Percentiles rank a stretch among this genome's conserved stretches.
Evolutionary conservation across 2,888 invertebrate species (phyloP).

Genomic region (Hedychridium roseum): DNA sequence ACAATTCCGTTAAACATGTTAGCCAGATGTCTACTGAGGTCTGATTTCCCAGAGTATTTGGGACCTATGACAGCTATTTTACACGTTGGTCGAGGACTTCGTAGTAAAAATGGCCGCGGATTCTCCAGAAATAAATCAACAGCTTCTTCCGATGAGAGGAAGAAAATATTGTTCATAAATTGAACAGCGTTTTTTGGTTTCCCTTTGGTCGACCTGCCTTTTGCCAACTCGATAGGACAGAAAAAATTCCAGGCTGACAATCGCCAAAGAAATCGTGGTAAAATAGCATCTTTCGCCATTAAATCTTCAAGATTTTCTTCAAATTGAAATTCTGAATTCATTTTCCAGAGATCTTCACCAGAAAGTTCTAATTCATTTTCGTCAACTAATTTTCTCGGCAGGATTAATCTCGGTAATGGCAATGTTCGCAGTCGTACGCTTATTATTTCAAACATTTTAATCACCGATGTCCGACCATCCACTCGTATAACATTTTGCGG

Average conservation of each 20-base stretch:
- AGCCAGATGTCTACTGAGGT: constrained; percentile 67
- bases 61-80: constrained; percentile 72
- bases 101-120: constrained; percentile 69
- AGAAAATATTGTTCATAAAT: constrained; percentile 71
- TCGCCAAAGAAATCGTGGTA: constrained; percentile 60
- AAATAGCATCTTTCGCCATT: constrained; percentile 45
- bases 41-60: constrained; percentile 69
- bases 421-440: constrained; percentile 14
- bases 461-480: constrained; percentile 66
- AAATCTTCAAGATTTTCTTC: constrained; percentile 57
- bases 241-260: constrained; percentile 69
- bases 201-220: constrained; percentile 67
- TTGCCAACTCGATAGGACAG: constrained; percentile 72
- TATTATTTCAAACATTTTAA: constrained; percentile 64
- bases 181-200: constrained; percentile 67
- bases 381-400: constrained; percentile 15
- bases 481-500: constrained; percentile 69
- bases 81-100: constrained; percentile 69
- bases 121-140: constrained; percentile 69
- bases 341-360: constrained; percentile 24
- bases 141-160: constrained; percentile 67
- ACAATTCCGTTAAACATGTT: constrained; percentile 66
- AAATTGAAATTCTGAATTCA: constrained; percentile 35
- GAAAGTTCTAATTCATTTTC: neutral
- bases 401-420: constrained; percentile 19